These are phyloP conservation scores for Pimephales promelas DNA, from an alignment of 2,113 vertebrate species.

Conservation along the genomic window DNA sequence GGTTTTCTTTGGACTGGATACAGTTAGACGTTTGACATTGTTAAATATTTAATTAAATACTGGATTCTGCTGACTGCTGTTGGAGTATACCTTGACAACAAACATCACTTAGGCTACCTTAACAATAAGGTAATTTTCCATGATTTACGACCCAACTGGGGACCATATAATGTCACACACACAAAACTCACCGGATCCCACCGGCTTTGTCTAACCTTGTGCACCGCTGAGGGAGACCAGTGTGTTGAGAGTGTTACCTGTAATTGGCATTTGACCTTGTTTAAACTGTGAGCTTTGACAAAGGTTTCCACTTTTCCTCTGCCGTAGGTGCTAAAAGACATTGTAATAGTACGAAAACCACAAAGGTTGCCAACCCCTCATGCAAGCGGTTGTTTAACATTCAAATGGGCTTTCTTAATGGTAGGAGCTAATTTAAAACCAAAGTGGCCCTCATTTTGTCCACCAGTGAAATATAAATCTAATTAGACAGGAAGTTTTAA, in stretches of 20 bases:
- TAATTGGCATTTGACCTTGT: slow-evolving; percentile 36
- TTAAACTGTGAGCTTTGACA: slow-evolving; percentile 28
- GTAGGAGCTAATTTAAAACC: slow-evolving; percentile 38
- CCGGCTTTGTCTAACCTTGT: slow-evolving; percentile 10
- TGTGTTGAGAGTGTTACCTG: slow-evolving; percentile 17
- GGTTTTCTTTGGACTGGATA: neutral
- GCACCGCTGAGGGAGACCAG: neutral
- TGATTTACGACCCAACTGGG: slow-evolving; percentile 29
- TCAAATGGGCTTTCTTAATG: slow-evolving; percentile 7
- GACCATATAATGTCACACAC: slow-evolving; percentile 2
- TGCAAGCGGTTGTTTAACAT: slow-evolving; percentile 4
- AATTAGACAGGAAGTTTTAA: slow-evolving; percentile 46
- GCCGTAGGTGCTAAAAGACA: slow-evolving; percentile 7
- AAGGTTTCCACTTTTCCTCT: neutral
- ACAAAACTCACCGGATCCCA: slow-evolving; percentile 24
- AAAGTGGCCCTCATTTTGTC: slow-evolving; percentile 32
- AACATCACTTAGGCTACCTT: neutral
- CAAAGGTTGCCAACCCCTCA: slow-evolving; percentile 14
- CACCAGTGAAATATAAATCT: slow-evolving; percentile 41
- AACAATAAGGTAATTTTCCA: neutral
- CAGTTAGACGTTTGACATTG: neutral
- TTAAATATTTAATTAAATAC: neutral
- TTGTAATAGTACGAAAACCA: slow-evolving; percentile 3
- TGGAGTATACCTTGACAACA: neutral
- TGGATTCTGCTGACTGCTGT: neutral